Evolutionary conservation across 2,888 invertebrate species (phyloP).

Genomic region (Drosophila neonasuta): DNA sequence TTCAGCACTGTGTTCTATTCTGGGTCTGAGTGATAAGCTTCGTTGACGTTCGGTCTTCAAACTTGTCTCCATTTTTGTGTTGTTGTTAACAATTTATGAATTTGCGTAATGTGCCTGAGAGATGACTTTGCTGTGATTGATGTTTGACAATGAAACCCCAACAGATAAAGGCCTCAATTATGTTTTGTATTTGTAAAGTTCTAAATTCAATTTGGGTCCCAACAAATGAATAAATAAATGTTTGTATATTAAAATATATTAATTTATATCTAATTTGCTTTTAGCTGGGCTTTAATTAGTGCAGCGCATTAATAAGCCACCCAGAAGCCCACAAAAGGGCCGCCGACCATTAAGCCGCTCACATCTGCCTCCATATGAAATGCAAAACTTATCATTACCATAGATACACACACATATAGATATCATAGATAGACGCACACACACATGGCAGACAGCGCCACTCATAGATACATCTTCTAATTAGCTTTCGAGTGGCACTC

Average conservation of each 20-base stretch:
- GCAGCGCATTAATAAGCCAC: conserved; percentile 19
- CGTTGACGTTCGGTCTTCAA: conserved; percentile 18
- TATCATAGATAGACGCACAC: conserved; percentile 6
- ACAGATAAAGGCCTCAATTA: neutral
- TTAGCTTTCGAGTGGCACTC: conserved; percentile 66
- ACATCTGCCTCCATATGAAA: conserved; percentile 28
- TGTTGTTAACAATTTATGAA: conserved; percentile 21
- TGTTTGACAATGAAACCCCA: conserved; percentile 12
- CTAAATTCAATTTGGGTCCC: neutral
- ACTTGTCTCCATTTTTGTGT: conserved; percentile 26
- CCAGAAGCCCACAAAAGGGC: conserved; percentile 40
- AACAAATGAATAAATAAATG: neutral
- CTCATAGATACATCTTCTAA: conserved; percentile 51
- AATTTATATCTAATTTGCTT: neutral
- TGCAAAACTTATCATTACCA: conserved; percentile 38
- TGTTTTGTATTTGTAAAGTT: neutral
- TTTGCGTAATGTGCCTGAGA: conserved; percentile 18
- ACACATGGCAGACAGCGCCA: neutral
- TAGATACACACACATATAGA: neutral
- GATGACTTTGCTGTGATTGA: conserved; percentile 10
- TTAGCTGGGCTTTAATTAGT: conserved; percentile 16
- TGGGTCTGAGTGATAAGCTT: conserved; percentile 28
- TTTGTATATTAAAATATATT: neutral
- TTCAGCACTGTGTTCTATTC: conserved; percentile 25
- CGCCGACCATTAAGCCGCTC: conserved; percentile 29